Evolutionary conservation across 2,888 invertebrate genomes (phyloP).

Genomic region (Strigamia crassipes): DNA sequence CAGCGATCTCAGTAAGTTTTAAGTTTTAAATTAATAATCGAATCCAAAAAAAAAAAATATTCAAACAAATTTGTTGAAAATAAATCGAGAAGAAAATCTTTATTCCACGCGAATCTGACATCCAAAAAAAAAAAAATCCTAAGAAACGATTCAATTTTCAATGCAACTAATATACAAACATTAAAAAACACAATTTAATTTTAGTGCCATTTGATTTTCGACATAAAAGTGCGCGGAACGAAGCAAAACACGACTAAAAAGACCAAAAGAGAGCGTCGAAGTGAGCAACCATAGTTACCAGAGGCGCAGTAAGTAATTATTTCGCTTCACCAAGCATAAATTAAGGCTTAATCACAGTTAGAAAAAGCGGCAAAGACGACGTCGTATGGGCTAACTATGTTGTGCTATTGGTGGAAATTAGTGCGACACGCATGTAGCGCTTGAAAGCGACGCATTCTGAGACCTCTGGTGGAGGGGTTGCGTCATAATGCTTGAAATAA

Average conservation of each 20-base stretch:
- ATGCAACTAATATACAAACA: no score
- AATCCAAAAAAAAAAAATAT: no score
- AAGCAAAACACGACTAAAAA: neutral
- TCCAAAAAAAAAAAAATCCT: no score
- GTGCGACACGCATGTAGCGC: neutral
- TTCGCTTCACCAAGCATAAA: conserved; percentile 40
- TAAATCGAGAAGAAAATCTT: no score
- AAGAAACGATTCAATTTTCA: no score
- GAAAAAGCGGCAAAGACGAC: neutral
- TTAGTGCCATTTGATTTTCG: neutral
- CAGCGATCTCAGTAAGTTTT: no score
- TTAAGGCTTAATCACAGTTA: conserved; percentile 40
- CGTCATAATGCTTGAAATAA: conserved; percentile 20
- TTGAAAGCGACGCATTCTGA: neutral
- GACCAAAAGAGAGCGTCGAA: conserved; percentile 6
- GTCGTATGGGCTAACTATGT: conserved; percentile 40
- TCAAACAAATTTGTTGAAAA: no score
- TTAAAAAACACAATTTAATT: neutral
- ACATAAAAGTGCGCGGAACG: neutral
- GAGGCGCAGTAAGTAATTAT: conserved; percentile 19
- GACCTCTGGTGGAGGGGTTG: neutral
- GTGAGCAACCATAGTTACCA: conserved; percentile 38
- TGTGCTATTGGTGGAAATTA: conserved; percentile 40
- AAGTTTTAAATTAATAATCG: no score
- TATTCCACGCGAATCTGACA: no score